phyloP scores from a whole-genome alignment of 2,888 invertebrate species.

The Melikaiella ostensackeni region DNA sequence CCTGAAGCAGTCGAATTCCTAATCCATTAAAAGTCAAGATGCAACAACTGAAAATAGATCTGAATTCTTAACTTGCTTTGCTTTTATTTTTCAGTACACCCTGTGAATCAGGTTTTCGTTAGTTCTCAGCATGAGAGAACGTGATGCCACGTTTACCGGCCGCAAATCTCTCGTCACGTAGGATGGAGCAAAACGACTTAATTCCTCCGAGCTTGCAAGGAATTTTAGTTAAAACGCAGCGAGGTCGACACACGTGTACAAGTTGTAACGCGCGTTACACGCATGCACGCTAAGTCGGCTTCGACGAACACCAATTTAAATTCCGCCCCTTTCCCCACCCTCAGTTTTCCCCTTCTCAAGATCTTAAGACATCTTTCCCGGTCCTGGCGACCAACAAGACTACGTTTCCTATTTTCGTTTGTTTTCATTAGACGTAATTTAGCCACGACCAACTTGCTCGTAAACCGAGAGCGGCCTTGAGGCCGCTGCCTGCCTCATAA shows the following conservation, averaged over 20 bases:
- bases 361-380: conserved; percentile 31
- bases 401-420: conserved; percentile 10
- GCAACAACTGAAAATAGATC: background rate
- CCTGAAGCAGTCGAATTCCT: background rate
- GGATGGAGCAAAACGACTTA: conserved; percentile 49
- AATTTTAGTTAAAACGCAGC: conserved; percentile 55
- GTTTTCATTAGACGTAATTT: conserved; percentile 29
- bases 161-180: conserved; percentile 44
- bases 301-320: conserved; percentile 50
- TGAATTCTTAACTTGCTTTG: background rate
- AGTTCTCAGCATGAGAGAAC: conserved; percentile 28
- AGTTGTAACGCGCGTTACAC: conserved; percentile 39
- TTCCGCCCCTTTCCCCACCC: conserved; percentile 46
- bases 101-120: conserved; percentile 29
- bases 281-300: conserved; percentile 42
- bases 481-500: background rate
- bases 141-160: conserved; percentile 31
- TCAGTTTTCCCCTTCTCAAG: conserved; percentile 45
- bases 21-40: background rate
- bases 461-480: conserved; percentile 19
- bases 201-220: conserved; percentile 49
- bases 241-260: conserved; percentile 44
- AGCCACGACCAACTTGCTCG: background rate
- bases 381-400: conserved; percentile 7
- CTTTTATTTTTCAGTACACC: background rate